Evolutionary conservation across 1,140 invertebrate genomes (phyloP).

Genomic region (Yoshiicerus persimilis): DNA sequence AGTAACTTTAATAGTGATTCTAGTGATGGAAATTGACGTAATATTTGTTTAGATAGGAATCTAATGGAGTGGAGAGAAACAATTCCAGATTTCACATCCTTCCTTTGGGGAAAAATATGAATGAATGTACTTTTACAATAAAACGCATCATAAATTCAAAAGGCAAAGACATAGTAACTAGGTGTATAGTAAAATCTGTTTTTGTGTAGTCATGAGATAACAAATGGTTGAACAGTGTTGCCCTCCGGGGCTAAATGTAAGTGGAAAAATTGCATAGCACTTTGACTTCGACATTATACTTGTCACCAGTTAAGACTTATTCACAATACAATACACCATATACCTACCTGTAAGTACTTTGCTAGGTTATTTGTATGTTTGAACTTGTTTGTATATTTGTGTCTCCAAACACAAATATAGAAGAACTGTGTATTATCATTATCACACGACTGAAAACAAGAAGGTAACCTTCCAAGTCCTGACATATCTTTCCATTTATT

Average conservation of each 20-base stretch:
- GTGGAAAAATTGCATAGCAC: background rate
- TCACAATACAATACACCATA: no score
- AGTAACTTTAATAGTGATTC: background rate
- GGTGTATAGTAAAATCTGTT: background rate
- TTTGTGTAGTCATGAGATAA: background rate
- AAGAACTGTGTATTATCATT: background rate
- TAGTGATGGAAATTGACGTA: background rate
- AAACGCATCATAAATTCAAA: background rate
- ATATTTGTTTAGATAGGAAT: background rate
- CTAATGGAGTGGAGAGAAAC: no score
- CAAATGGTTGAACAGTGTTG: constrained; percentile 14
- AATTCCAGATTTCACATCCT: no score
- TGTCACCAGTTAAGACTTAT: no score
- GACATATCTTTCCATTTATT: background rate
- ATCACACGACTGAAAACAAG: background rate
- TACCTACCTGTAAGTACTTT: background rate
- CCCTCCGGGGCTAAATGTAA: background rate
- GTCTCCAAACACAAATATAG: background rate
- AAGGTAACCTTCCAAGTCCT: constrained; percentile 16
- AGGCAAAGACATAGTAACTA: background rate
- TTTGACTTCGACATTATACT: background rate
- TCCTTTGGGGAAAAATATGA: background rate
- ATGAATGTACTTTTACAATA: no score
- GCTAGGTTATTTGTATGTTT: background rate
- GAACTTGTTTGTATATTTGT: background rate